Evolutionary conservation across 2,888 invertebrate species (phyloP).

Genomic region (Ornithoptera alexandrae): DNA sequence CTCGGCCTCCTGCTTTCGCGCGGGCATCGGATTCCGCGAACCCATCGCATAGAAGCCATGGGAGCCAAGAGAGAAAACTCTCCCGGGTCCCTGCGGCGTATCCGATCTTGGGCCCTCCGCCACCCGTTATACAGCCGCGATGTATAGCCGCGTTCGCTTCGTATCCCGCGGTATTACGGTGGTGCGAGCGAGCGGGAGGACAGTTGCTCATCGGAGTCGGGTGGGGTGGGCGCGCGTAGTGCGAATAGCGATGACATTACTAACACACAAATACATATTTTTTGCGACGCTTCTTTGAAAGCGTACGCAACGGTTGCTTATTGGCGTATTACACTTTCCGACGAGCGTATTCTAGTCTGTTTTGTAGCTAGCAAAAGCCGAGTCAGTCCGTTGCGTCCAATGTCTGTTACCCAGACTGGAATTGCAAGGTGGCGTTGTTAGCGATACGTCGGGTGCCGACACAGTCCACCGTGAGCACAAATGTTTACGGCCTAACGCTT

Average conservation of each 20-base stretch:
- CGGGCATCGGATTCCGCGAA: too few species aligned
- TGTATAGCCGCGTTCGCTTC: not conserved
- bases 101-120: too few species aligned
- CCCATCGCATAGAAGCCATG: too few species aligned
- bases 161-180: constrained; percentile 29
- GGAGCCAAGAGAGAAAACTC: too few species aligned
- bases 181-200: constrained; percentile 21
- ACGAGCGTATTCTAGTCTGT: constrained; percentile 30
- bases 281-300: constrained; percentile 39
- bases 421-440: constrained; percentile 21
- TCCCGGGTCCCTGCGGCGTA: too few species aligned
- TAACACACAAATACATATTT: constrained; percentile 35
- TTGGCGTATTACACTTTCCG: constrained; percentile 30
- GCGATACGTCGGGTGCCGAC: constrained; percentile 6
- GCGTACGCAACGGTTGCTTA: constrained; percentile 39
- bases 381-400: constrained; percentile 30
- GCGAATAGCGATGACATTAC: not conserved
- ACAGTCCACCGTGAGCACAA: not conserved
- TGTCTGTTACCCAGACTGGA: constrained; percentile 6
- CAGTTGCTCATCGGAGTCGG: constrained; percentile 8
- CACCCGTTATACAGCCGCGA: too few species aligned
- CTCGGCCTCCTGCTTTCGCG: too few species aligned
- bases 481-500: not conserved
- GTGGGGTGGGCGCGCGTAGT: too few species aligned
- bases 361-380: constrained; percentile 32